phyloP scores from a whole-genome alignment of 1,140 invertebrate species.

The Samia ricini region DNA sequence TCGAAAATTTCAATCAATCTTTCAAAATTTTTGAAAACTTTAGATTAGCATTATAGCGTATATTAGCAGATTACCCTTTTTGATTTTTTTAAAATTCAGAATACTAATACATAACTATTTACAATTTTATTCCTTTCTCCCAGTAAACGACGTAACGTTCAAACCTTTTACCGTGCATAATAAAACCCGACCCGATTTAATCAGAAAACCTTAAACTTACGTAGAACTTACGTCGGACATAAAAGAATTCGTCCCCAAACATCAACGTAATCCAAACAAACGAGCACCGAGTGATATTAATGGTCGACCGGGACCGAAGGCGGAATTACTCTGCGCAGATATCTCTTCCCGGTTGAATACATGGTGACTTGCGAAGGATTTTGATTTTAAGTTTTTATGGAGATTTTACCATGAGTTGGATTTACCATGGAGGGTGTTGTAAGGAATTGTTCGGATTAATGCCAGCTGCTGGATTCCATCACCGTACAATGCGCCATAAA shows the following conservation, averaged over 20 bases:
- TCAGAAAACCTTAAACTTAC: conserved; percentile 5
- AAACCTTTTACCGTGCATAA: background rate
- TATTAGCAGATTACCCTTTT: no score
- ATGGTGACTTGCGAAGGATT: background rate
- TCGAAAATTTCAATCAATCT: no score
- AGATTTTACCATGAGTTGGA: background rate
- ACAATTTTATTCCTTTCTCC: no score
- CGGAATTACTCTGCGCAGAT: background rate
- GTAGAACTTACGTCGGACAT: background rate
- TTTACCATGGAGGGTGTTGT: no score
- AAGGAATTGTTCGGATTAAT: no score
- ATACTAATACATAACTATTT: no score
- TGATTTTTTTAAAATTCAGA: no score
- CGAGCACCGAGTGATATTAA: conserved; percentile 10
- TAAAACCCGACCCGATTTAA: background rate
- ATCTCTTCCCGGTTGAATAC: background rate
- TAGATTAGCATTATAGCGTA: no score
- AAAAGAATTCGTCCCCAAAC: conserved; percentile 2
- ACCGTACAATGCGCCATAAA: no score
- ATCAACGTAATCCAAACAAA: conserved; percentile 6
- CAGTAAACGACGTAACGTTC: background rate
- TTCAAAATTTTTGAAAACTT: no score
- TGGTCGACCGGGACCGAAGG: background rate
- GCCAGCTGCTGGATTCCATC: no score
- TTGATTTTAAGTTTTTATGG: conserved; percentile 1